phyloP scores from a whole-genome alignment of 2,888 invertebrate species.

The Trisateles emortualis region DNA sequence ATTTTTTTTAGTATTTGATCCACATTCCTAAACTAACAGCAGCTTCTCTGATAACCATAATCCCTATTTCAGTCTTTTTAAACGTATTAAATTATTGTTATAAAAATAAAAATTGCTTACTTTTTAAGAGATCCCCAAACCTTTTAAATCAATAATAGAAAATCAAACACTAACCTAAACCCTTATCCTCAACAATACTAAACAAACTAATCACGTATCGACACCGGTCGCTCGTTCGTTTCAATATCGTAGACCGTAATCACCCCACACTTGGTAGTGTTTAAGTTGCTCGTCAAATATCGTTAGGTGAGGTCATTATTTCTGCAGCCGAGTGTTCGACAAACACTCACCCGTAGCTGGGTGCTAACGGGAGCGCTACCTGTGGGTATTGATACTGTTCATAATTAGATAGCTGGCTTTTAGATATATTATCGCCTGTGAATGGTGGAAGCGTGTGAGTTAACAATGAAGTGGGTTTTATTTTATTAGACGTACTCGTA shows the following conservation, averaged over 20 bases:
- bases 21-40: no score
- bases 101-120: no score
- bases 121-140: no score
- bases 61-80: no score
- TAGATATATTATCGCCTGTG: constrained; percentile 6
- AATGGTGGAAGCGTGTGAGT: constrained; percentile 6
- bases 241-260: constrained; percentile 12
- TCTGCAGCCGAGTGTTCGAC: constrained; percentile 50
- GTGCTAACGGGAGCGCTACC: constrained; percentile 19
- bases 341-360: constrained; percentile 47
- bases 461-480: neutral
- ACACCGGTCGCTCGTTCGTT: no score
- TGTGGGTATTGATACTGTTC: constrained; percentile 26
- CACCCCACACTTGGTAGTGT: constrained; percentile 27
- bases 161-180: neutral
- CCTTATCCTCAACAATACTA: neutral
- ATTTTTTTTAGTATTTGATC: no score
- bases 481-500: neutral
- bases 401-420: constrained; percentile 31
- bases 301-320: constrained; percentile 64
- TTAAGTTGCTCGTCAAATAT: constrained; percentile 53
- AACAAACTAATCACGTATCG: constrained; percentile 14
- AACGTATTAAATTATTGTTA: no score
- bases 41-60: no score
- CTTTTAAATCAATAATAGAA: neutral